These are phyloP conservation scores for Dallia pectoralis DNA, from an alignment of 2,797 vertebrate species.

Conservation along the genomic window DNA sequence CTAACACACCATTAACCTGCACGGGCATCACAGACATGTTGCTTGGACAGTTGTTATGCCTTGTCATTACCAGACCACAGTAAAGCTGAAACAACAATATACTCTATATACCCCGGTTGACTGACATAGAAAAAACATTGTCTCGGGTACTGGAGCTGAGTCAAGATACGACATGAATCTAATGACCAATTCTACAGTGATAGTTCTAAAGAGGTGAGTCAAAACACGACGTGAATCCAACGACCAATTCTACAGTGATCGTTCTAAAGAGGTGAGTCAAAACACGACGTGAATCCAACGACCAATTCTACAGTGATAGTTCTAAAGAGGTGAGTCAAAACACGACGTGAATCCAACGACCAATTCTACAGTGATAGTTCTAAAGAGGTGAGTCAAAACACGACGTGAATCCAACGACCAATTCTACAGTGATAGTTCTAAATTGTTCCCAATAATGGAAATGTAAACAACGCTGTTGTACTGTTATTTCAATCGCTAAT, in stretches of 20 bases:
- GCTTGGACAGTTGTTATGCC: neutral
- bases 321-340: no score
- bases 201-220: no score
- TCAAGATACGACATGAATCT: no score
- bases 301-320: no score
- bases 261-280: no score
- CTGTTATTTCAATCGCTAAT: neutral
- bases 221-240: no score
- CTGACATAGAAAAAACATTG: neutral
- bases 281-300: no score
- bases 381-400: neutral
- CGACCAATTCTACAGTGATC: no score
- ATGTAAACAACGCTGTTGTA: neutral
- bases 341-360: no score
- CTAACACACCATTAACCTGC: constrained; percentile 12
- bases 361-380: no score
- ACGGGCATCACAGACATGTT: constrained; percentile 12
- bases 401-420: neutral
- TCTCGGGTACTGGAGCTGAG: neutral
- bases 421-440: constrained; percentile 1
- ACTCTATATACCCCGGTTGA: neutral
- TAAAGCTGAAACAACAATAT: neutral
- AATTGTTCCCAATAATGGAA: neutral
- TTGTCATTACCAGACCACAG: neutral
- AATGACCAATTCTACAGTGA: no score